Conservation (phyloP, 2,888 invertebrate genomes). For the Diplazon laetatorius region DNA sequence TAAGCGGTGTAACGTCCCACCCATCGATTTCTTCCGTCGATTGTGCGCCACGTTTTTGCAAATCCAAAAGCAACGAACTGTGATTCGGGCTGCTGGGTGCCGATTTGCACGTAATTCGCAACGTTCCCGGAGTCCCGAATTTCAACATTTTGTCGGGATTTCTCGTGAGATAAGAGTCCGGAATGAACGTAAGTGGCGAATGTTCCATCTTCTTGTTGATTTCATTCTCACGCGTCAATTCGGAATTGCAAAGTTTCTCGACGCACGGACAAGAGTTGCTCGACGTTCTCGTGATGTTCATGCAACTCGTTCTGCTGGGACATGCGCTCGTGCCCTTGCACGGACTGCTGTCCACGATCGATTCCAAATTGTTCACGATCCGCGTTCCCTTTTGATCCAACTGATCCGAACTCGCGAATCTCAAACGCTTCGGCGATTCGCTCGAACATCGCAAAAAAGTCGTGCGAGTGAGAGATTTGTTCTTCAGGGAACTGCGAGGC, state of each 20-base stretch:
- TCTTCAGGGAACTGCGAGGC: slow-evolving; percentile 89
- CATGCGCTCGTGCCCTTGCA: slow-evolving; percentile 83
- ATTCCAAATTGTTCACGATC: slow-evolving; percentile 83
- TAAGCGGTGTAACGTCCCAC: slow-evolving; percentile 76
- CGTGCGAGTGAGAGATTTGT: slow-evolving; percentile 83
- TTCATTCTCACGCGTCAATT: neutral
- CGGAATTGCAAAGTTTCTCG: slow-evolving; percentile 83
- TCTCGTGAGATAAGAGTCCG: slow-evolving; percentile 25
- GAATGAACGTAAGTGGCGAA: slow-evolving; percentile 1
- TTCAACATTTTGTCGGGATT: slow-evolving; percentile 60
- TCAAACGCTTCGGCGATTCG: slow-evolving; percentile 92
- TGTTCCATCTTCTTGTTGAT: slow-evolving; percentile 7
- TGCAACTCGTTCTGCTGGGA: slow-evolving; percentile 70
- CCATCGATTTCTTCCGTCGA: slow-evolving; percentile 78
- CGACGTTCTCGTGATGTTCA: slow-evolving; percentile 78
- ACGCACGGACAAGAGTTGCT: slow-evolving; percentile 90
- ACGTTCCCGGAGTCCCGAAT: slow-evolving; percentile 61
- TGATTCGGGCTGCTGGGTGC: slow-evolving; percentile 77
- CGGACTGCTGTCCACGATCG: slow-evolving; percentile 85
- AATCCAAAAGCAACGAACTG: slow-evolving; percentile 69
- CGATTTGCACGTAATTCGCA: slow-evolving; percentile 73
- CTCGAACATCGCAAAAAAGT: slow-evolving; percentile 87
- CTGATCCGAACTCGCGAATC: slow-evolving; percentile 89
- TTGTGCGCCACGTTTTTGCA: slow-evolving; percentile 71
- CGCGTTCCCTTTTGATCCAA: slow-evolving; percentile 85